Evolutionary conservation across 2,797 vertebrate species (phyloP).

Genomic region (Chrysocyon brachyurus): DNA sequence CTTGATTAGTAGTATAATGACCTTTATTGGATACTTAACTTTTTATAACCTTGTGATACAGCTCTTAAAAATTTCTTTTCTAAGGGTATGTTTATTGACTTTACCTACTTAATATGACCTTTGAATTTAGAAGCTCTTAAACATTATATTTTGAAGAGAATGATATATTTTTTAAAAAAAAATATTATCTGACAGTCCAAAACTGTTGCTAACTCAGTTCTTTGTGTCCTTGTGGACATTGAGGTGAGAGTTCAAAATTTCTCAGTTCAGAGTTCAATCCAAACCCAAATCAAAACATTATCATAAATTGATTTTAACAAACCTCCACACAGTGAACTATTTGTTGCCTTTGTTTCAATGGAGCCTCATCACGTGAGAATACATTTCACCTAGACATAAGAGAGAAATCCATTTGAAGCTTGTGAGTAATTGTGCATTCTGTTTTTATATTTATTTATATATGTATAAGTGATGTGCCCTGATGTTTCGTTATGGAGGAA

Average conservation of each 20-base stretch:
- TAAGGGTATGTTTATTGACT: neutral
- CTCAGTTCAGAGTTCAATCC: constrained; percentile 64
- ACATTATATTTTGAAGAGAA: constrained; percentile 55
- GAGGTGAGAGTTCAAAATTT: constrained; percentile 35
- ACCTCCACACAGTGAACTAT: neutral
- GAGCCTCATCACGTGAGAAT: neutral
- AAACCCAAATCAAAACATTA: constrained; percentile 34
- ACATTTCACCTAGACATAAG: neutral
- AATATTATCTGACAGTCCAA: neutral
- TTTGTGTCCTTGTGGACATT: neutral
- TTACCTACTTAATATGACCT: constrained; percentile 12
- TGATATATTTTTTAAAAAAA: neutral
- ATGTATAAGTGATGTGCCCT: constrained; percentile 67
- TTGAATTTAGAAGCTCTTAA: neutral
- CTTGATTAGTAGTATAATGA: constrained; percentile 25
- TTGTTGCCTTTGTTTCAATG: constrained; percentile 50
- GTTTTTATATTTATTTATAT: constrained; percentile 73
- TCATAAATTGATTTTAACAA: constrained; percentile 65
- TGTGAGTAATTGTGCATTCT: constrained; percentile 72
- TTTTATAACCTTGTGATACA: neutral
- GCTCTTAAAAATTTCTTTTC: constrained; percentile 41
- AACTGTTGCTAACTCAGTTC: constrained; percentile 60
- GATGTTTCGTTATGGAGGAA: constrained; percentile 69
- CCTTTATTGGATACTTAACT: neutral
- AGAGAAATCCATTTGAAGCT: constrained; percentile 59